Evolutionary conservation across 2,113 vertebrate genomes (phyloP).

Genomic region (Pollimyrus isidori): DNA sequence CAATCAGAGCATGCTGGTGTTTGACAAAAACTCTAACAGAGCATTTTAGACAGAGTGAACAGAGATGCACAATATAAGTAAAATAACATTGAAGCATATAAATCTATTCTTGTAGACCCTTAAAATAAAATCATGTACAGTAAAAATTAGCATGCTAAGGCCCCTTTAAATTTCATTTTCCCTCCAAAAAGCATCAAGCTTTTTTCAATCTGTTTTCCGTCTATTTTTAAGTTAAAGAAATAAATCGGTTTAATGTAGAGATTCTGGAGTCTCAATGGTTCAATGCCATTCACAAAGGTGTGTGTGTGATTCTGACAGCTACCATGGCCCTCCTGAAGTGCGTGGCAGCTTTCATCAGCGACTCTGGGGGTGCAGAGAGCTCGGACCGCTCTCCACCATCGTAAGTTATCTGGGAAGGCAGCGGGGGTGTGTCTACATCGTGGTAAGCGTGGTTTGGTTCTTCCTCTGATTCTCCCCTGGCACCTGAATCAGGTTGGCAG

Average conservation of each 20-base stretch:
- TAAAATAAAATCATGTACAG: neutral
- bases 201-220: neutral
- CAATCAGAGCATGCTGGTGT: neutral
- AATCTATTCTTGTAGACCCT: neutral
- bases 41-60: neutral
- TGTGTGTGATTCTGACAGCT: conserved; percentile 21
- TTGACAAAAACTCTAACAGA: neutral
- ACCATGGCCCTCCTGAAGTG: conserved; percentile 80
- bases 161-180: neutral
- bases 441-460: neutral
- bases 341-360: conserved; percentile 64
- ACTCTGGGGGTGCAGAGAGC: conserved; percentile 43
- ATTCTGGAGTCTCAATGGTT: neutral
- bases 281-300: neutral
- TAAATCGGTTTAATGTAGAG: neutral
- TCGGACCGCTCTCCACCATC: neutral
- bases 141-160: neutral
- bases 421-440: too few relatives aligned
- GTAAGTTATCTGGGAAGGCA: neutral
- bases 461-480: neutral
- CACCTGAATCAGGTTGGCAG: neutral
- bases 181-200: neutral
- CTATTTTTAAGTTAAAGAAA: neutral
- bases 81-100: neutral
- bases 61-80: neutral